Conservation (phyloP, 2,797 vertebrate genomes). For the Cossypha niveicapilla region DNA sequence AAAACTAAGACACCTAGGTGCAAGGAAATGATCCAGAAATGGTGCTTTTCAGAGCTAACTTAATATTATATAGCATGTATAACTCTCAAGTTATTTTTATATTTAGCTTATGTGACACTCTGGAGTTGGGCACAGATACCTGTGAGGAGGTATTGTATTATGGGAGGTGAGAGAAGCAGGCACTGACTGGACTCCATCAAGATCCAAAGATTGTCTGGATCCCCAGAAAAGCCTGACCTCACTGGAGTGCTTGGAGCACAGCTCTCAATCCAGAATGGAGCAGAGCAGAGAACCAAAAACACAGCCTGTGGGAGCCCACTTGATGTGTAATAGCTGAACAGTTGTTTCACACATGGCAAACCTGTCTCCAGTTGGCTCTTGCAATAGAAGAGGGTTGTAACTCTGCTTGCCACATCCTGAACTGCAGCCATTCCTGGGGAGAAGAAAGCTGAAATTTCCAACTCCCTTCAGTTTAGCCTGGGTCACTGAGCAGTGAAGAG, state of each 20-base stretch:
- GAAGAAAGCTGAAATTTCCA: background rate
- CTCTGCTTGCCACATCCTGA: background rate
- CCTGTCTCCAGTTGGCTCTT: background rate
- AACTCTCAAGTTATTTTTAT: background rate
- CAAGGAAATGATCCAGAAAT: background rate
- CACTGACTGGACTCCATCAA: background rate
- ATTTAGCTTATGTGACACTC: background rate
- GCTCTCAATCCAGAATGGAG: background rate
- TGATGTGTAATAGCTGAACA: background rate
- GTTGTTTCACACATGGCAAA: background rate
- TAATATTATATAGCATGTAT: background rate
- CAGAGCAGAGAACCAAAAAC: background rate
- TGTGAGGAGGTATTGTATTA: background rate
- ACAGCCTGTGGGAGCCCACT: fast-evolving
- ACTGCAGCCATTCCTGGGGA: background rate
- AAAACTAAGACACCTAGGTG: background rate
- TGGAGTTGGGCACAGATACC: background rate
- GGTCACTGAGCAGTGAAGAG: background rate
- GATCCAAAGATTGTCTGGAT: background rate
- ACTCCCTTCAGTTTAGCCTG: background rate
- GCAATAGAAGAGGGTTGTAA: background rate
- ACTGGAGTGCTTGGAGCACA: background rate
- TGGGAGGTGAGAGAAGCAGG: background rate
- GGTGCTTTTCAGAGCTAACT: background rate
- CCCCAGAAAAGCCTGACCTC: background rate